Percentiles rank a stretch among this genome's conserved stretches.
These are phyloP conservation scores for Esperia sulphurella DNA, from an alignment of 2,888 invertebrate species.

Conservation along the genomic window DNA sequence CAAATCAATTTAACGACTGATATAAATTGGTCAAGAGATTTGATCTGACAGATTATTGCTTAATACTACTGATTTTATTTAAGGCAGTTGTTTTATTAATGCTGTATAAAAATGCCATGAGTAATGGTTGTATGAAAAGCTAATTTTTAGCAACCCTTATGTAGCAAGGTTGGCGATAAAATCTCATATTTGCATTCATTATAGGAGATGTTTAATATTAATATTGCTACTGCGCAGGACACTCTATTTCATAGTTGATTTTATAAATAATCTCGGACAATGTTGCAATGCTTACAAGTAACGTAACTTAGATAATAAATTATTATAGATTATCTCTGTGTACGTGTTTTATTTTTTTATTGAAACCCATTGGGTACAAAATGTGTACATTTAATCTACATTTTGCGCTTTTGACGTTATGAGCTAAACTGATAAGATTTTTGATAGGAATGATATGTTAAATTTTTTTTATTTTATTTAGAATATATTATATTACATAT, in stretches of 20 bases:
- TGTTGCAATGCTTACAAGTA: conserved; percentile 16
- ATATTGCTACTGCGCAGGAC: conserved; percentile 20
- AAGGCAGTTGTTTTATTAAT: neutral
- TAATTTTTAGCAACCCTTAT: conserved; percentile 16
- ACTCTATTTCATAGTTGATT: conserved; percentile 19
- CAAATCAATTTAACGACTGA: too few species aligned
- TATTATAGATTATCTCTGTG: neutral
- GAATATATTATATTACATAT: too few species aligned
- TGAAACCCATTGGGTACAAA: neutral
- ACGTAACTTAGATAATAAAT: neutral
- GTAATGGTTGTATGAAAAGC: neutral
- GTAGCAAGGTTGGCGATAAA: conserved; percentile 19
- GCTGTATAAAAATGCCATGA: neutral
- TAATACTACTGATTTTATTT: neutral
- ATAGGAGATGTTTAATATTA: conserved; percentile 49
- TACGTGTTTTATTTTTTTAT: neutral
- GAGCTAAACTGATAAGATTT: too few species aligned
- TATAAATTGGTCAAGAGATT: too few species aligned
- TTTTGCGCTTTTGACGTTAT: too few species aligned
- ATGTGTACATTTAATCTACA: too few species aligned
- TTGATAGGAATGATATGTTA: too few species aligned
- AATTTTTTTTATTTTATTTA: too few species aligned
- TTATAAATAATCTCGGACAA: conserved; percentile 2
- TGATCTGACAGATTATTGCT: too few species aligned
- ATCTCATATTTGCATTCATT: conserved; percentile 26